Evolutionary conservation across 2,797 vertebrate genomes (phyloP), one percentile per base, ranked within the genome.

Genomic region (Sebastes jordani): DNA sequence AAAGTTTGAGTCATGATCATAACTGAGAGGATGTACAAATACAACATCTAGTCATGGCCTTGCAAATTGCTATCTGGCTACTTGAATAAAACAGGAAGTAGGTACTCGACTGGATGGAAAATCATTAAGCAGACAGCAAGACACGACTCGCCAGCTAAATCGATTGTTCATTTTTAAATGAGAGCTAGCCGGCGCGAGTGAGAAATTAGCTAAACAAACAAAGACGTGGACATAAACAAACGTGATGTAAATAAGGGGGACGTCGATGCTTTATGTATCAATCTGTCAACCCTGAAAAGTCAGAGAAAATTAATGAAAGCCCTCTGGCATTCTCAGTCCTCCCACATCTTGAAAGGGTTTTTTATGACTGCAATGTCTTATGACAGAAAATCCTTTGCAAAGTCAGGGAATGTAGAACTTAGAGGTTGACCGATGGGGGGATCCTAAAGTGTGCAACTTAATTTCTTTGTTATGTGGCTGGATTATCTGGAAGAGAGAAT

Each of bases 121-220:
- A 82, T 80, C 70, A 74, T 77, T 75, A 59, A 73, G 32, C 73
- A 66, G 63, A 80, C 52, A 74, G 30, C 59, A 58, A 32, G 60
- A 70, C 68, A 67, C 16, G 4, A 42, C 80, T 67, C 55, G n/a
- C 59, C 73, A 81, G 75, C 58, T 59, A 58, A 63, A 83, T 64
- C 60, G 23, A 85, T 74, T 67, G 62, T 71, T 63, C 65, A 36
- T 74, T 67, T 71, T 74, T 73, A 74, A 81, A 80, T 80, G 64
- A 78, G 38, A 81, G 75, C 13, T 55, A 79, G 52, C 74, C 62
- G 71, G 32, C 60, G 25, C 29, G 13, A 49, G 36, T 7, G 68
- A 71, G 16, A 49, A 65, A 80, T 76, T 74, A 70, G 22, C 56
- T 29, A n/a, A 82, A 56, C 59, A 65, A 85, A 71, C 61, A 78